Conservation (phyloP, 35 echinoderm and acorn worm genomes). For the Anneissia japonica region DNA sequence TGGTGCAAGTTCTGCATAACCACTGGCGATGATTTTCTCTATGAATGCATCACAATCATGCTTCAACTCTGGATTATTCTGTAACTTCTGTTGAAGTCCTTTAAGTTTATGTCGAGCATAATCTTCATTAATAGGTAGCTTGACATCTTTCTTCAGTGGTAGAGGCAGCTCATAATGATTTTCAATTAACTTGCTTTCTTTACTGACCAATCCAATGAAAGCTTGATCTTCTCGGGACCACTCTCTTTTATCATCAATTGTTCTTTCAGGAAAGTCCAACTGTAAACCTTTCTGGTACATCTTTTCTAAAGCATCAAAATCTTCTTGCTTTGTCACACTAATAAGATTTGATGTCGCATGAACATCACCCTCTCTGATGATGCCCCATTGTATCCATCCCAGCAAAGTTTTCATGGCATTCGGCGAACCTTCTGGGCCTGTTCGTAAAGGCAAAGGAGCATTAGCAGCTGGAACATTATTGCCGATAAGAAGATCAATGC, state of each 20-base stretch:
- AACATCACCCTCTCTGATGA: neutral
- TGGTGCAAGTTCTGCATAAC: neutral
- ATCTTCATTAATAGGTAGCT: too few relatives aligned
- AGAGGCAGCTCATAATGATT: too few relatives aligned
- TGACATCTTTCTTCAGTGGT: too few relatives aligned
- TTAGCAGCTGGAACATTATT: slow-evolving; percentile 50
- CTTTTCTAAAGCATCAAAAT: neutral
- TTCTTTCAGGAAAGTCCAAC: slow-evolving; percentile 37
- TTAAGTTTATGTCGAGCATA: too few relatives aligned
- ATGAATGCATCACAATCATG: too few relatives aligned
- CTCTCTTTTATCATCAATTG: slow-evolving; percentile 41
- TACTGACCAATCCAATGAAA: too few relatives aligned
- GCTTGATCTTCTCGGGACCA: slow-evolving; percentile 20
- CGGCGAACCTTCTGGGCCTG: slow-evolving; percentile 19
- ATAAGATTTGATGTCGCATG: slow-evolving; percentile 8
- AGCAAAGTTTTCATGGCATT: slow-evolving; percentile 36
- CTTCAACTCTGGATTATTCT: too few relatives aligned
- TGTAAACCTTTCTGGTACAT: slow-evolving; percentile 30
- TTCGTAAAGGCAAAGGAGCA: slow-evolving; percentile 23
- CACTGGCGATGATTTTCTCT: too few relatives aligned
- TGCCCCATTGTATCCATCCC: slow-evolving; percentile 31
- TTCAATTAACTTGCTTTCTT: too few relatives aligned
- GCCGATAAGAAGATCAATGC: slow-evolving; percentile 33
- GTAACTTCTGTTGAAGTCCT: too few relatives aligned
- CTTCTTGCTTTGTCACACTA: neutral